A percentile compares a stretch with the other conserved stretches of the same genome.
phyloP scores from a whole-genome alignment of 2,113 vertebrate genomes.

The Daubentonia madagascariensis region DNA sequence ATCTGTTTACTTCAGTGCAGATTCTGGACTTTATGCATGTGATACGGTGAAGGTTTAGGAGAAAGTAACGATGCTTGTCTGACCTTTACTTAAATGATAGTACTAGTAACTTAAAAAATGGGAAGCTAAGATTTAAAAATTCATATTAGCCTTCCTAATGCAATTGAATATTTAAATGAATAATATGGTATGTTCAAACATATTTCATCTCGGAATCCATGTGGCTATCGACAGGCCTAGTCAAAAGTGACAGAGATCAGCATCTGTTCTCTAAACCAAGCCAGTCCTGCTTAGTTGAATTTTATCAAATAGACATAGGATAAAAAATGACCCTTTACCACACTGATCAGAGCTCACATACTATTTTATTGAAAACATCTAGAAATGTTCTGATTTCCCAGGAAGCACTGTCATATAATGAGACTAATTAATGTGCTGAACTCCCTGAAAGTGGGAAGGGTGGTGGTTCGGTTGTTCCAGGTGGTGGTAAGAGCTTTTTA shows the following conservation, averaged over 20 bases:
- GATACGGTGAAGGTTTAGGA: slow-evolving; percentile 20
- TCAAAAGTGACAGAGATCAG: not conserved
- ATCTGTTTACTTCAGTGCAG: slow-evolving; percentile 49
- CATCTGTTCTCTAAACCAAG: not conserved
- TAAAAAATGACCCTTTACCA: not conserved
- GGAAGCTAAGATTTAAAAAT: not conserved
- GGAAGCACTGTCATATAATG: not conserved
- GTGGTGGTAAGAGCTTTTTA: not conserved
- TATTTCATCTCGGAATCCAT: not conserved
- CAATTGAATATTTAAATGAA: not conserved
- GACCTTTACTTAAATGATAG: not conserved
- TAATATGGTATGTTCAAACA: not conserved
- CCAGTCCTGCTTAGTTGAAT: not conserved
- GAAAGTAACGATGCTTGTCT: not conserved
- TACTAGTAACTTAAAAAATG: not conserved
- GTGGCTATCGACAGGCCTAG: not conserved
- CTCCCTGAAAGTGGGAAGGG: not conserved
- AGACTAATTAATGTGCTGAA: not conserved
- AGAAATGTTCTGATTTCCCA: not conserved
- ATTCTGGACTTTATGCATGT: not conserved
- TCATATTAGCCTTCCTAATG: not conserved
- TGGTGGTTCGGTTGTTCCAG: not conserved
- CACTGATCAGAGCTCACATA: not conserved
- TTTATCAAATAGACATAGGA: not conserved
- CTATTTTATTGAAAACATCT: not conserved